Evolutionary conservation across 2,888 invertebrate genomes (phyloP), one percentile per base, ranked within the genome.

Genomic region (Gryllus longicercus): DNA sequence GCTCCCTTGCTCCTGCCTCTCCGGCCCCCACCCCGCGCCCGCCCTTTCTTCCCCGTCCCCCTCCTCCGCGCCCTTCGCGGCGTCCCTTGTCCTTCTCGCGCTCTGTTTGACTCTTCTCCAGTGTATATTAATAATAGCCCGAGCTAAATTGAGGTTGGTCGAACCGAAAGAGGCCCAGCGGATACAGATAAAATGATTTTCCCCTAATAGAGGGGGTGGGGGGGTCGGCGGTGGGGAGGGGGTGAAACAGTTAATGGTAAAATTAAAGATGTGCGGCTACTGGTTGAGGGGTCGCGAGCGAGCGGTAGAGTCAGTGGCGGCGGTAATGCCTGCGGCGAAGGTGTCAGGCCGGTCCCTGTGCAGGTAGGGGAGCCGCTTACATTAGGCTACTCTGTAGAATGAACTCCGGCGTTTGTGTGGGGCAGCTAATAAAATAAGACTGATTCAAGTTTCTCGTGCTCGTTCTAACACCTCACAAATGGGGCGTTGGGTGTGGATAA

Each of bases 201-300:
- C 76, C 25, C 49, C 25, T 76, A 77, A 77, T n/a, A 77, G 49
- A 21, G 11, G 38, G 38, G 25, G 0, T 21, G 21, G 21, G 21
- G 21, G 25, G 51, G 18, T 50, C 51, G 50, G 74, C 23, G 2
- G 16, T 4, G 16, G 49, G 38, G 21, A 63, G 50, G 38, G 49
- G 21, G 74, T 12, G 51, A 38, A 78, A 78, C 74, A 78, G 50
- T 79, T 74, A 50, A 79, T 75, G 18, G 79, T 38, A 23, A 74
- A 79, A 74, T 50, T 79, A 74, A 75, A 75, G 74, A 25, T 49
- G 75, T 11, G 16, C 38, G 10, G 75, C 38, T 38, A 38, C 38
- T 38, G 38, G 38, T 38, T 38, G 8, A 38, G 38, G 38, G 38
- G 38, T 38, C 38, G 38, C 5, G 38, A 4, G 38, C 38, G 38